Evolutionary conservation across 2,797 vertebrate species (phyloP), one percentile per base, ranked within the genome.

Genomic region (Pachyuromys duprasi): DNA sequence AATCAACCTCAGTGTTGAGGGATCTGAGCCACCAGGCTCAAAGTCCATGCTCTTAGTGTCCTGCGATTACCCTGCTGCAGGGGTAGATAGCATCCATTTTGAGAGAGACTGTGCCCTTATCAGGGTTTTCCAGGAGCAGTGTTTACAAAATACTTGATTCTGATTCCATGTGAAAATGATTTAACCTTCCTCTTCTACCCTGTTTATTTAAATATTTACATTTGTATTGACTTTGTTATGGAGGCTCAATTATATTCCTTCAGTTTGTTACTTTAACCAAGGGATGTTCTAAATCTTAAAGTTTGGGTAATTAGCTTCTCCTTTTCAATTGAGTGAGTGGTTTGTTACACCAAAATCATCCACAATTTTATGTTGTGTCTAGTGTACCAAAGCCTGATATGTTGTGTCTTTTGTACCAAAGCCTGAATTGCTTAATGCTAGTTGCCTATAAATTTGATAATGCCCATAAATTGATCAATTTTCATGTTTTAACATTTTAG

Each of bases 1-100:
- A 26, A 45, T 60, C 62, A n/a, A 55, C 14, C 86, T 57, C 94
- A 93, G 13, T 95, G 96, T 80, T 26, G 95, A 88, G 70, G 45
- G 42, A 67, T 89, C 26, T 17, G 33, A 5, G 14, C 17, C 60
- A 2, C n/a, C 14, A 94, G 12, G 62, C 63, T 82, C 22, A 31
- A 31, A 95, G 79, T 83, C 31, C 83, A 18, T 5, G 31, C 6
- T 90, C 78, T 11, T 45, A 76, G 82, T 96, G 49, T 65, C 3
- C 26, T 81, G 0, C 5, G 92, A 79, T 65, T 94, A 31, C 67
- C 0, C 36, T 93, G 5, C 53, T 72, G 9, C n/a, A 4, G 14
- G 22, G 36, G n/a, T 18, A 91, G 86, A 92, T 15, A 90, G 57
- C 36, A 57, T 92, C 74, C 28, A 89, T 17, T 57, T 42, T 42